These are phyloP conservation scores for Phyllotis vaccarum DNA, from an alignment of 2,797 vertebrate species.

Conservation along the genomic window DNA sequence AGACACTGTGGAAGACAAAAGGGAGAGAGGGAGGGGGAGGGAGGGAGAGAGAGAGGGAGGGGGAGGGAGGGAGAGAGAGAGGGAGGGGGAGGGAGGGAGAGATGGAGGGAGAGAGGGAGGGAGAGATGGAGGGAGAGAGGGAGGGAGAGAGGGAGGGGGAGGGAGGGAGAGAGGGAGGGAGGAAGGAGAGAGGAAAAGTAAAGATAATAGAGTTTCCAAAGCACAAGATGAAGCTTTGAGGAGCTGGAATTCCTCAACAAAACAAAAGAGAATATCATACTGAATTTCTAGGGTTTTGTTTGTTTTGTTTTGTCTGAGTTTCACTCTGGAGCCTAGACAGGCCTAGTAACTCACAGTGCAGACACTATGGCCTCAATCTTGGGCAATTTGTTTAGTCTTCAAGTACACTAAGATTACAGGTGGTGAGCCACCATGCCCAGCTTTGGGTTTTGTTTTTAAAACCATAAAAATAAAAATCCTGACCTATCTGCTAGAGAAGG, in stretches of 20 bases:
- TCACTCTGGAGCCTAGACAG: neutral
- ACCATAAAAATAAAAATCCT: constrained; percentile 11
- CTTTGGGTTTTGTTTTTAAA: neutral
- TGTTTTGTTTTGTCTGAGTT: neutral
- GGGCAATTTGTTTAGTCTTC: neutral
- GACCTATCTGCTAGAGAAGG: neutral
- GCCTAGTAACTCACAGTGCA: neutral
- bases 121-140: too few species aligned
- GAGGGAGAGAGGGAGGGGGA: too few species aligned
- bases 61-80: too few species aligned
- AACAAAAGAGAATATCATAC: neutral
- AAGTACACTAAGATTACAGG: neutral
- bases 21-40: neutral
- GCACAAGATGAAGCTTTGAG: neutral
- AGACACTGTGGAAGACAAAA: neutral
- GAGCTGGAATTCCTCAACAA: neutral
- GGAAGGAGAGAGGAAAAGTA: neutral
- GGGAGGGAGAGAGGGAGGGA: too few species aligned
- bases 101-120: too few species aligned
- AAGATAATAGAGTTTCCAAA: neutral
- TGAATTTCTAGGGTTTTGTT: neutral
- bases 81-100: neutral
- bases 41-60: too few species aligned
- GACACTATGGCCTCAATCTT: neutral
- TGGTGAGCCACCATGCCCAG: neutral